phyloP scores from a whole-genome alignment of 2,113 vertebrate species.

The Stercorarius parasiticus region DNA sequence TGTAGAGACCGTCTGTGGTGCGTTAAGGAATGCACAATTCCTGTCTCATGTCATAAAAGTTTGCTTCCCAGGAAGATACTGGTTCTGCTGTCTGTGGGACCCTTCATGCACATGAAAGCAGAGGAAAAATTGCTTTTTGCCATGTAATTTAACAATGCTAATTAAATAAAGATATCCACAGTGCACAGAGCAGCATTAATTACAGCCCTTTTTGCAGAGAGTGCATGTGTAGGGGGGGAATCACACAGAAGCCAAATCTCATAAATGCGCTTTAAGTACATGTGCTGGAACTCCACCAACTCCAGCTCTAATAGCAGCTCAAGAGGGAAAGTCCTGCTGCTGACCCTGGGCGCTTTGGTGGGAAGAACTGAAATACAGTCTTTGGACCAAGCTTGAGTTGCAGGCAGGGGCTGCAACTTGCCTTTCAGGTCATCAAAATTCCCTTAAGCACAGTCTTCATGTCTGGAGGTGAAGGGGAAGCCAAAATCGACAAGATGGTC shows the following conservation, averaged over 20 bases:
- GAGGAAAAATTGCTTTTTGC: background rate
- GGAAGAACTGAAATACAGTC: background rate
- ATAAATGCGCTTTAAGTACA: background rate
- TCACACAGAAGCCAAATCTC: background rate
- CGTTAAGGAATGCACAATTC: background rate
- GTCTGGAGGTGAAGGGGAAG: background rate
- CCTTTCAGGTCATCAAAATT: background rate
- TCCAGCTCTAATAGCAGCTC: background rate
- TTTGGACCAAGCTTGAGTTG: background rate
- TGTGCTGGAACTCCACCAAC: background rate
- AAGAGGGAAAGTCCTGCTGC: background rate
- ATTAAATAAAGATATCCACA: conserved; percentile 42
- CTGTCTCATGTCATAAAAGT: background rate
- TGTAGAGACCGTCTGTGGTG: background rate
- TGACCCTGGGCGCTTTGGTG: background rate
- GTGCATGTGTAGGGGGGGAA: background rate
- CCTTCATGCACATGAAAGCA: background rate
- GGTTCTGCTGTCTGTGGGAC: background rate
- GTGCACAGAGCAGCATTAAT: background rate
- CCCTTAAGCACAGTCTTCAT: background rate
- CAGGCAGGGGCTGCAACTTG: background rate
- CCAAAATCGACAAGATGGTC: background rate
- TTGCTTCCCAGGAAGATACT: background rate
- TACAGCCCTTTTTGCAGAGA: background rate
- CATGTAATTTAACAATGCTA: background rate